Percentiles rank a stretch among this genome's conserved stretches.
Evolutionary conservation across 2,888 invertebrate species (phyloP).

Genomic region (Sarcophaga variegata): DNA sequence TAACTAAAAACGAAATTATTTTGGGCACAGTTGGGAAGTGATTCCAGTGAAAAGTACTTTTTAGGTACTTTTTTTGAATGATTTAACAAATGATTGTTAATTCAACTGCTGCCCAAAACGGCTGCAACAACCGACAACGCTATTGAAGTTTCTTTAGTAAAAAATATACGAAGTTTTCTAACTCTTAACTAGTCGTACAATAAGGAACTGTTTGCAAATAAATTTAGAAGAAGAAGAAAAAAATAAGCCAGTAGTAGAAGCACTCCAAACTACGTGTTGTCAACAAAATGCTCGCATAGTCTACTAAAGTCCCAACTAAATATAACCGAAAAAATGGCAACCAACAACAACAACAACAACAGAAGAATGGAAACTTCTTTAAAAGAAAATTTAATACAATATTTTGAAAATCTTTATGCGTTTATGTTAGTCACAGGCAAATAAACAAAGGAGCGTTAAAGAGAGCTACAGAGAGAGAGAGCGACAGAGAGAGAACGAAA

Average conservation of each 20-base stretch:
- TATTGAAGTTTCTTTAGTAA: constrained; percentile 1
- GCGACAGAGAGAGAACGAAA: no score
- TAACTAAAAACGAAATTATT: no score
- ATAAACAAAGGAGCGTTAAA: background rate
- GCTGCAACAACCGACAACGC: background rate
- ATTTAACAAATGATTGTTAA: background rate
- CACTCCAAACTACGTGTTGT: constrained; percentile 34
- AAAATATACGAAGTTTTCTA: background rate
- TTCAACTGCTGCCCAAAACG: background rate
- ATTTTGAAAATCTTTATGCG: constrained; percentile 22
- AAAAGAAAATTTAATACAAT: background rate
- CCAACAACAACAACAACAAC: background rate
- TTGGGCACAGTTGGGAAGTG: no score
- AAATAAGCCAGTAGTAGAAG: constrained; percentile 1
- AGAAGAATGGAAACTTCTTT: background rate
- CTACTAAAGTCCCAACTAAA: constrained; percentile 2
- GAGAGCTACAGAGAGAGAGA: no score
- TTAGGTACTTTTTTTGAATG: no score
- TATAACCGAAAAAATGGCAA: background rate
- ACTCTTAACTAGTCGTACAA: background rate
- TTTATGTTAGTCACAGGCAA: background rate
- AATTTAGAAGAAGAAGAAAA: background rate
- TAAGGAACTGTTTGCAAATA: background rate
- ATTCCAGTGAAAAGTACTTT: no score
- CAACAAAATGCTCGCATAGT: constrained; percentile 23